phyloP scores from a whole-genome alignment of 2,113 vertebrate species.

The Glareola pratincola region DNA sequence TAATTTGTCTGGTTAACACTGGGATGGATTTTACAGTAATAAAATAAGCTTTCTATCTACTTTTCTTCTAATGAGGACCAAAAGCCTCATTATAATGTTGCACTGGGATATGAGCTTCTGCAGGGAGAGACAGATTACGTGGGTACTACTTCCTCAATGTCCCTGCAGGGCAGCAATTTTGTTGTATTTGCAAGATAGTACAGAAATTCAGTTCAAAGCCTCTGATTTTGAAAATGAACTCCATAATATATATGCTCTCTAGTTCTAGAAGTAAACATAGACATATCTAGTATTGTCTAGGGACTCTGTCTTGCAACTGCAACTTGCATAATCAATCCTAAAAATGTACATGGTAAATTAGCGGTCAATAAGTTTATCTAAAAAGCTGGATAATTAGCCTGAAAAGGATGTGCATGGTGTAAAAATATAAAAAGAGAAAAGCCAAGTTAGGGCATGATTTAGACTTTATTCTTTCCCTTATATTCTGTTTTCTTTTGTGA shows the following conservation, averaged over 20 bases:
- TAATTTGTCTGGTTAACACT: not conserved
- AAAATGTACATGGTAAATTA: not conserved
- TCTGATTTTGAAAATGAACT: constrained; percentile 37
- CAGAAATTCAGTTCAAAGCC: not conserved
- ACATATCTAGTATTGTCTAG: not conserved
- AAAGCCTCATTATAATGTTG: not conserved
- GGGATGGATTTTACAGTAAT: not conserved
- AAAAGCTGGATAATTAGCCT: constrained; percentile 18
- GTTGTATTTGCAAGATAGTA: constrained; percentile 5
- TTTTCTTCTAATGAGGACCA: not conserved
- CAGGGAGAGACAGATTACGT: constrained; percentile 1
- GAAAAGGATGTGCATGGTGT: not conserved
- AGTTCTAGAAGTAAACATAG: not conserved
- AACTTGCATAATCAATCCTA: not conserved
- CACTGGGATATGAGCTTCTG: not conserved
- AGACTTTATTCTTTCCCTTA: not conserved
- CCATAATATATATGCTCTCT: not conserved
- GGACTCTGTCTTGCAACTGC: not conserved
- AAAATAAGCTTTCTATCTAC: not conserved
- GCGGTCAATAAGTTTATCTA: not conserved
- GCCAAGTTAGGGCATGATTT: not conserved
- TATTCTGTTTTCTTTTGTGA: not conserved
- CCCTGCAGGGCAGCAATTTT: constrained; percentile 2
- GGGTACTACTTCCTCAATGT: not conserved
- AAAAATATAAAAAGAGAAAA: not conserved